These are phyloP conservation scores for Pollachius pollachius DNA, from an alignment of 2,113 vertebrate genomes.

Conservation along the genomic window DNA sequence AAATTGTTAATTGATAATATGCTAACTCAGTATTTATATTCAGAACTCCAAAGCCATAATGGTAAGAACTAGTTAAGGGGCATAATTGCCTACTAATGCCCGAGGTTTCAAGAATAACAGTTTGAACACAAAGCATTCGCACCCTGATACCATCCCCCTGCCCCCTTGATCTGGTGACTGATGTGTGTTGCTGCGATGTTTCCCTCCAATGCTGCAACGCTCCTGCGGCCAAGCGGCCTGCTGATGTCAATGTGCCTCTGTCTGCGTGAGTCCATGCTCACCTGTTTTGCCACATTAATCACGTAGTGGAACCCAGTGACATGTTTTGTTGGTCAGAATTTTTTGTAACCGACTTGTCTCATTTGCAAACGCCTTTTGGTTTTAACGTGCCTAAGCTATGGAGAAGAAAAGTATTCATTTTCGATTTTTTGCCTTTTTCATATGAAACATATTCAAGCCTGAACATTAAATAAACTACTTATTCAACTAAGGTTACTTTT, in stretches of 20 bases:
- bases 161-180: background rate
- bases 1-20: too few species aligned
- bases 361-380: constrained; percentile 75
- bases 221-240: constrained; percentile 41
- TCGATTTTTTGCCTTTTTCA: constrained; percentile 79
- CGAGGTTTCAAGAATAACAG: constrained; percentile 11
- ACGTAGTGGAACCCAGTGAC: constrained; percentile 35
- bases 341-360: constrained; percentile 49
- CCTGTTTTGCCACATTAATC: constrained; percentile 47
- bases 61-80: constrained; percentile 34
- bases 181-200: constrained; percentile 25
- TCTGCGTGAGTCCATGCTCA: constrained; percentile 32
- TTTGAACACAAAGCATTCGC: constrained; percentile 4
- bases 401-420: constrained; percentile 68
- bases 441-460: constrained; percentile 80
- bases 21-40: too few species aligned
- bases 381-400: constrained; percentile 76
- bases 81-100: constrained; percentile 19
- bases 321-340: constrained; percentile 26
- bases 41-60: constrained; percentile 61
- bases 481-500: constrained; percentile 51
- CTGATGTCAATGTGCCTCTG: constrained; percentile 50
- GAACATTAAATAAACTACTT: constrained; percentile 80
- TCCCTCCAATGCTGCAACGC: constrained; percentile 41
- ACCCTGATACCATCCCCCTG: constrained; percentile 28